Conservation (phyloP, 2,888 invertebrate species). For the Hecatera dysodea region DNA sequence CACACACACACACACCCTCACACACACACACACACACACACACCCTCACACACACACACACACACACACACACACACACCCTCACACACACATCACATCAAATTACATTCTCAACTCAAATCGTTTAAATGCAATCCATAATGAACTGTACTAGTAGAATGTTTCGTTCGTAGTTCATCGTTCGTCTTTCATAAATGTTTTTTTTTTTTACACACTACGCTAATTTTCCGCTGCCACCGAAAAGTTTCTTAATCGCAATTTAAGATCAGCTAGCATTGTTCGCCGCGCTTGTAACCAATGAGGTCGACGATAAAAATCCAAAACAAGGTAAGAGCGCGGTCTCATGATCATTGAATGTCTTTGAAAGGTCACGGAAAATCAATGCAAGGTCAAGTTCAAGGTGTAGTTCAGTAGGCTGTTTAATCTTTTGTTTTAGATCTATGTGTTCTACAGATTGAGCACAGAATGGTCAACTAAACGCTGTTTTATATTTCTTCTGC, state of each 20-base stretch:
- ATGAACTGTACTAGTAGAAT: neutral
- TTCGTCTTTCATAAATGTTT: neutral
- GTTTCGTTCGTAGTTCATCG: neutral
- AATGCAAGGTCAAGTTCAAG: slow-evolving; percentile 47
- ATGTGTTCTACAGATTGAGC: neutral
- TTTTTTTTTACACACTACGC: neutral
- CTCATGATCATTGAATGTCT: slow-evolving; percentile 51
- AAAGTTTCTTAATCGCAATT: slow-evolving; percentile 30
- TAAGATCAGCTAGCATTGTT: slow-evolving; percentile 23
- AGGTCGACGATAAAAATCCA: slow-evolving; percentile 35
- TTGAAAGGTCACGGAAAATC: slow-evolving; percentile 51
- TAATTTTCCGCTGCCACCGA: neutral
- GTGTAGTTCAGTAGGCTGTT: slow-evolving; percentile 8
- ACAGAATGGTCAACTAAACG: neutral
- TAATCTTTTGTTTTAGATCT: neutral
- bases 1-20: too few species aligned
- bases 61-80: too few species aligned
- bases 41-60: too few species aligned
- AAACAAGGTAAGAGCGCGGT: slow-evolving; percentile 21
- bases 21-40: too few species aligned
- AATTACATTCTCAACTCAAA: too few species aligned
- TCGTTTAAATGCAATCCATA: too few species aligned
- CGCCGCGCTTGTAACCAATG: slow-evolving; percentile 15
- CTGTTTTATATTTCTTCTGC: too few species aligned
- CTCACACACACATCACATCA: too few species aligned